Percentiles rank a stretch among this genome's conserved stretches.
Conservation (phyloP, 92 coral and sea anemone genomes). For the Palythoa heliodiscus region DNA sequence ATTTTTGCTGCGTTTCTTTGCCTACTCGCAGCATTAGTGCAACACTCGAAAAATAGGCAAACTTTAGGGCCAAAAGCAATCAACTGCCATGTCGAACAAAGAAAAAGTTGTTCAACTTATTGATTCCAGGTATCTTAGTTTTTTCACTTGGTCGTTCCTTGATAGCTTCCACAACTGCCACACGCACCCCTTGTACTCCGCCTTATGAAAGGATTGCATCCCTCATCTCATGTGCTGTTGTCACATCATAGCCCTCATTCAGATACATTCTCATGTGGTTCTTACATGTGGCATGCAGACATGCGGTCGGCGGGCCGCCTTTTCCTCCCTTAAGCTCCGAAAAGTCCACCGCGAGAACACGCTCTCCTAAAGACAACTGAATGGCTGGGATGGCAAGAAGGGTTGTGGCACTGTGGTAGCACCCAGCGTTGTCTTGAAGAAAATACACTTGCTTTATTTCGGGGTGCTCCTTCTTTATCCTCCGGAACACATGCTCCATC, state of each 20-base stretch:
- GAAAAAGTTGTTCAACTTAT: too few species aligned
- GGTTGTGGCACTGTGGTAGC: constrained; percentile 9
- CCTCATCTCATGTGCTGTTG: too few species aligned
- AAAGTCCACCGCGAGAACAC: constrained; percentile 2
- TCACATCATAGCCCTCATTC: too few species aligned
- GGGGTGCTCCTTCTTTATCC: constrained; percentile 25
- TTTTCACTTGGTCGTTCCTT: too few species aligned
- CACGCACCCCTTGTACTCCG: too few species aligned
- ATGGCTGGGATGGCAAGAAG: constrained; percentile 1
- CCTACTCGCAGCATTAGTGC: not conserved
- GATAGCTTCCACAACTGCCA: too few species aligned
- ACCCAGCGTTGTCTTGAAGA: not conserved
- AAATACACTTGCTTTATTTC: not conserved
- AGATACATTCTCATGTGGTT: too few species aligned
- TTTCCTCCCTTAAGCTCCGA: not conserved
- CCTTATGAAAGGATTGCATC: too few species aligned
- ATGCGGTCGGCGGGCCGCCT: too few species aligned
- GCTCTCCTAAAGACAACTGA: not conserved
- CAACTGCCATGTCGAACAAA: constrained; percentile 16
- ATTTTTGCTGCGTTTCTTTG: not conserved
- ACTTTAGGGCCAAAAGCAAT: constrained; percentile 10
- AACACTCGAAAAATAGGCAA: constrained; percentile 1
- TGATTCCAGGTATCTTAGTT: too few species aligned
- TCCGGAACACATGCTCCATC: constrained; percentile 10
- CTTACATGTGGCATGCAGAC: too few species aligned